Evolutionary conservation across 92 coral and sea anemone genomes (phyloP).

Genomic region (Plumapathes pennacea): DNA sequence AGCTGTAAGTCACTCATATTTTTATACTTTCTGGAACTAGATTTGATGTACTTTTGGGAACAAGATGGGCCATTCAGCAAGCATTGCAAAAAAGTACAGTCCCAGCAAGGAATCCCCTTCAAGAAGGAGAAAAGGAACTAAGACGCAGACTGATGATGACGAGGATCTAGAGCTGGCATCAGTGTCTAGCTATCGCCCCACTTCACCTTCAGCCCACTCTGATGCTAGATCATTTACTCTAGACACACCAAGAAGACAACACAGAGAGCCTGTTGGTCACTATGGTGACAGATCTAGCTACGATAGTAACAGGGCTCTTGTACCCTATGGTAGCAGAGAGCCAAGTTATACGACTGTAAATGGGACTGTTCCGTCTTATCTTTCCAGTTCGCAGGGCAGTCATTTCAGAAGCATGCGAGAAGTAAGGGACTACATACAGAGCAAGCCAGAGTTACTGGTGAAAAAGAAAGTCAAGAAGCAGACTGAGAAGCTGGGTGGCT

Average conservation of each 20-base stretch:
- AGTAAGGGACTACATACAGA: conserved; percentile 60
- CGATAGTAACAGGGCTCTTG: conserved; percentile 1
- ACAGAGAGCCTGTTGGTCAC: conserved; percentile 14
- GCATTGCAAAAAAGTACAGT: conserved; percentile 56
- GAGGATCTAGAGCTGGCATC: conserved; percentile 59
- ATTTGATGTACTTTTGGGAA: too few species aligned
- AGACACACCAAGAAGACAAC: conserved; percentile 10
- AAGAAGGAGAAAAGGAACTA: conserved; percentile 3
- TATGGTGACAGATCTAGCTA: conserved; percentile 36
- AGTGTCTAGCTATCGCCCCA: conserved; percentile 76
- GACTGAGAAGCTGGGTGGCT: conserved; percentile 20
- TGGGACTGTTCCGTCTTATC: conserved; percentile 13
- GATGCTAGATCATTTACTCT: conserved; percentile 59
- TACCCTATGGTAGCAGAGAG: conserved; percentile 16
- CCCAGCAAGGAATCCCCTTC: conserved; percentile 19
- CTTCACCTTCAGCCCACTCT: conserved; percentile 71
- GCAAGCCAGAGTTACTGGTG: conserved; percentile 61
- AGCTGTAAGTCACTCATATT: too few species aligned
- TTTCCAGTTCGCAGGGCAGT: neutral
- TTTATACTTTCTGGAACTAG: too few species aligned
- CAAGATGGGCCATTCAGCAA: conserved; percentile 76
- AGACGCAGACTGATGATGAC: neutral
- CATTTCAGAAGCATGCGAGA: conserved; percentile 61
- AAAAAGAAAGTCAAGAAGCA: conserved; percentile 49
- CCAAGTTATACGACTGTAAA: conserved; percentile 5